Evolutionary conservation across 2,113 vertebrate genomes (phyloP).

Genomic region (Engraulis encrasicolus): DNA sequence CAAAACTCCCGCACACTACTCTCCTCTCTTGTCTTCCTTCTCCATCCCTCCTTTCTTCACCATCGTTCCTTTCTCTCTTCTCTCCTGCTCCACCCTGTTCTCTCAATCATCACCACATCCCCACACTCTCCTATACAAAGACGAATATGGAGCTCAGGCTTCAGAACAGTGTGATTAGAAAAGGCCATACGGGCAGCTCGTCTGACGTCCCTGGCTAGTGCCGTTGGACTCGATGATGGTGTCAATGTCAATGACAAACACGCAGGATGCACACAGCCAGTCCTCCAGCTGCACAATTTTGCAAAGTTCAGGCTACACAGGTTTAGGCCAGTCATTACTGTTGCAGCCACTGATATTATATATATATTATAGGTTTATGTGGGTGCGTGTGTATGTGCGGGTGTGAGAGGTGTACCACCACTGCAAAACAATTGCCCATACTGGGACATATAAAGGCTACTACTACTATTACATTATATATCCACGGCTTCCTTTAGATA

Average conservation of each 20-base stretch:
- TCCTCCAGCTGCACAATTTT: not conserved
- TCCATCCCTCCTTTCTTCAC: not conserved
- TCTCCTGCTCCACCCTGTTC: not conserved
- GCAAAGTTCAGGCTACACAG: not conserved
- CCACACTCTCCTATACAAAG: not conserved
- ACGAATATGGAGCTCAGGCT: not conserved
- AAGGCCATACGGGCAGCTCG: not conserved
- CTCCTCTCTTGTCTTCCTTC: not conserved
- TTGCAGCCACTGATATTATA: not conserved
- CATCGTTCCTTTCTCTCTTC: not conserved
- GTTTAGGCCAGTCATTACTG: not conserved
- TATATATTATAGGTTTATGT: no score
- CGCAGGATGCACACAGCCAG: not conserved
- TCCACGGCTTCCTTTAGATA: no score
- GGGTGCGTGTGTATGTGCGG: no score
- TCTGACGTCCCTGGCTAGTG: not conserved
- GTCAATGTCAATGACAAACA: not conserved
- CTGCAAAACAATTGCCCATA: no score
- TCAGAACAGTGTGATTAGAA: not conserved
- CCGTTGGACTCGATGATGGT: no score
- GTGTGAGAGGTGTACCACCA: no score
- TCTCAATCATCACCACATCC: not conserved
- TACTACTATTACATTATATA: no score
- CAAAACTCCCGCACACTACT: no score
- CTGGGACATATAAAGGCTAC: no score